These are phyloP conservation scores for Tetheella fluctuosa DNA, from an alignment of 2,888 invertebrate genomes.

Conservation along the genomic window DNA sequence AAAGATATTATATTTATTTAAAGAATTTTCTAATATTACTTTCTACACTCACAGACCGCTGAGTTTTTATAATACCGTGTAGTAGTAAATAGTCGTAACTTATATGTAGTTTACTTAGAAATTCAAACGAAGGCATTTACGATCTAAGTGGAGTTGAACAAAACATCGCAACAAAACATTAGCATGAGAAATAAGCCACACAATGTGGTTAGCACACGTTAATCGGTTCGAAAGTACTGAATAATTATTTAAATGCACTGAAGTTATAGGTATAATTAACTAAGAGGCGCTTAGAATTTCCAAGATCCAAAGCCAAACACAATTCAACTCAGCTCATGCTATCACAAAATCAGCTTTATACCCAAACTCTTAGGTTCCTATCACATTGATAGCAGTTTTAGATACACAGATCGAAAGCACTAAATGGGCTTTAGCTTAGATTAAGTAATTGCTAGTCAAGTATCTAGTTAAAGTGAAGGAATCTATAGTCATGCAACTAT, in stretches of 20 bases:
- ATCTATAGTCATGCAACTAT: neutral
- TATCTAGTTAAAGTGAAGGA: neutral
- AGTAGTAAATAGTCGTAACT: neutral
- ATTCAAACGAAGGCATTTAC: neutral
- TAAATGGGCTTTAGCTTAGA: slow-evolving; percentile 22
- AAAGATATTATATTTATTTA: no score
- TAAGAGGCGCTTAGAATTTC: slow-evolving; percentile 33
- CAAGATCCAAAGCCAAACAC: slow-evolving; percentile 23
- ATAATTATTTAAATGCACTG: slow-evolving; percentile 37
- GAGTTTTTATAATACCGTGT: neutral
- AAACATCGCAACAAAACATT: neutral
- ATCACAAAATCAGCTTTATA: neutral
- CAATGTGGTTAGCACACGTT: slow-evolving; percentile 3
- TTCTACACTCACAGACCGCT: neutral
- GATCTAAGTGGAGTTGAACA: neutral
- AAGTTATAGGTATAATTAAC: slow-evolving; percentile 31
- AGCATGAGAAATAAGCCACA: slow-evolving; percentile 1
- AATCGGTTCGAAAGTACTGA: slow-evolving; percentile 19
- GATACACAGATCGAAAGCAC: neutral
- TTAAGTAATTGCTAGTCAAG: slow-evolving; percentile 23
- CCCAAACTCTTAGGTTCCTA: neutral
- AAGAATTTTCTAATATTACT: no score
- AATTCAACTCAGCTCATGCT: neutral
- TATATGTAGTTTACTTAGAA: neutral
- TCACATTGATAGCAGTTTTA: slow-evolving; percentile 9